Evolutionary conservation across 2,113 vertebrate genomes (phyloP), one percentile per base, ranked within the genome.

Genomic region (Cochlearius cochlearius): DNA sequence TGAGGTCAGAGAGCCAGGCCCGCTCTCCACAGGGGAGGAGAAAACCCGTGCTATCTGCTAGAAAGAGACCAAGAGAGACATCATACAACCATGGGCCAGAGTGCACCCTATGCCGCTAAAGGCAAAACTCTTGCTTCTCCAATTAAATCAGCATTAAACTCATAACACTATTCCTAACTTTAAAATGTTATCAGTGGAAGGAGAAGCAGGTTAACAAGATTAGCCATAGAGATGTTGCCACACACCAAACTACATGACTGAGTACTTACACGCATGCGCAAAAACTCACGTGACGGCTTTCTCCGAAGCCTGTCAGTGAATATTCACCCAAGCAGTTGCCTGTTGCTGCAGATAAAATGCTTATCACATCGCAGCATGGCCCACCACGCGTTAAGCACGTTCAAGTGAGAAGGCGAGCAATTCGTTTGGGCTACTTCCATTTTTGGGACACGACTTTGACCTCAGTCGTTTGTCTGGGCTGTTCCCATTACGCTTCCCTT

Each of bases 221-320:
- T 29, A 89, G 32, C 29, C 22, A 30, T 0, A 52, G 43, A 89
- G 38, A 12, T 58, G 52, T 23, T 95, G 47, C 52, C 64, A 81
- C 47, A 69, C 13, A 22, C 18, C 43, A 36, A 93, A 63, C 27
- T 62, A 58, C 41, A 22, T 5, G 39, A 55, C 45, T 52, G 22
- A 0, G 0, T 59, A 68, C 69, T 78, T 41, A 55, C 18, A 60
- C 0, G 3, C 7, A 29, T 4, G 15, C n/a, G 38, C 34, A 68
- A 93, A 92, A 72, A 25, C 26, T 43, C 49, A 64, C 36, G 32
- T 10, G 32, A 62, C 29, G 30, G 5, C 82, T 72, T 85, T 73
- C 56, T 53, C 12, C 8, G 3, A 84, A 84, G 72, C 22, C 62
- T 26, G 18, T 38, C 55, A 73, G 27, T 10, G 1, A 83, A 38